Evolutionary conservation across 2,797 vertebrate genomes (phyloP), one percentile per base, ranked within the genome.

Genomic region (Meda fulgida): DNA sequence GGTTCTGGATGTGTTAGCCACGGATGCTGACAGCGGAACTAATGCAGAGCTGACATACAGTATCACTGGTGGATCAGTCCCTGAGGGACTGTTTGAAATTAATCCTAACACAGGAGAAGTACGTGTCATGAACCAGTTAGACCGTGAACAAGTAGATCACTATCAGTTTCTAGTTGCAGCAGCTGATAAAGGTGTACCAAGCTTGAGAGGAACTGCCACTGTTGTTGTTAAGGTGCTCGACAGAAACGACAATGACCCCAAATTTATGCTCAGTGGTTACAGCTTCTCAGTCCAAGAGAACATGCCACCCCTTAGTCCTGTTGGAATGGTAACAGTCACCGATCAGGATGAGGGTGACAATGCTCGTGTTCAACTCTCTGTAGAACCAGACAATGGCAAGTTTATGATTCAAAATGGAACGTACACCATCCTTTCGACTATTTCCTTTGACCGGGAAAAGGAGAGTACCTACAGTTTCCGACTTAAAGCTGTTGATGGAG

Each of bases 231-330:
- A 96, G 0, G 95, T 99, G 79, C 93, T 98, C 85, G 98, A 99
- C 91, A 96, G 97, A 87, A 99, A 99, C n/a, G 98, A 99, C 95
- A 99, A 99, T 0, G 97, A 99, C 89, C 98, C 98, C 51, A 99
- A 98, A 88, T 99, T 99, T 79, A 99, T 97, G 97, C 92, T 99
- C 60, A 97, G 94, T 0, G 96, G 96, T 90, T 99, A 99, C 92
- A 99, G 97, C 92, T 99, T 99, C 92, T 99, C 98, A 0, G 97
- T 99, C 87, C 96, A 95, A 87, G 98, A 99, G 91, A 99, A 99
- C 93, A 97, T 99, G 97, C 95, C 96, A 0, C 96, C 97, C 0
- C 95, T 98, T 76, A 99, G 97, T 91, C 97, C 98, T 0, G 98
- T 99, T 7, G 98, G 98, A 13, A 97, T 99, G 88, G 98, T 99